Evolutionary conservation across 2,113 vertebrate species (phyloP).

Genomic region (Datnioides undecimradiatus): DNA sequence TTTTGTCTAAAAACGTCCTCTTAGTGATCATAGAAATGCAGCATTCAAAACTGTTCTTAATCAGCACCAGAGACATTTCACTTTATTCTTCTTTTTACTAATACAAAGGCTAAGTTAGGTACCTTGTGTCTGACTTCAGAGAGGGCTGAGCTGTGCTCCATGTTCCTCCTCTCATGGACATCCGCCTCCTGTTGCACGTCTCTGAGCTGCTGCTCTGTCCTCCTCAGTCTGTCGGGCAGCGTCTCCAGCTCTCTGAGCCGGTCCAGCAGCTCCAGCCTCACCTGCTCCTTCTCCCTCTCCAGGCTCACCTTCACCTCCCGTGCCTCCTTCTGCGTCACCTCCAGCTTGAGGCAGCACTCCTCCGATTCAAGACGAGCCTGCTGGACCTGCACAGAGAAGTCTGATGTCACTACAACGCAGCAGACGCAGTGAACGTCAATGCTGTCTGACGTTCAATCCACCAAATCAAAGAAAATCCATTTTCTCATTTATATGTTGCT

Average conservation of each 20-base stretch:
- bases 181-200: slow-evolving; percentile 87
- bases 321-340: slow-evolving; percentile 84
- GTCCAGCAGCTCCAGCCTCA: slow-evolving; percentile 85
- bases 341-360: slow-evolving; percentile 85
- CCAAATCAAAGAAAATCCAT: neutral
- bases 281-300: slow-evolving; percentile 85
- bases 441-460: neutral
- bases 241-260: slow-evolving; percentile 88
- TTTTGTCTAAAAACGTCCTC: too few relatives aligned
- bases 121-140: slow-evolving; percentile 91
- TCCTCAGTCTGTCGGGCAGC: slow-evolving; percentile 87
- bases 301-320: slow-evolving; percentile 81
- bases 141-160: slow-evolving; percentile 85
- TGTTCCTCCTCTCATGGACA: slow-evolving; percentile 85
- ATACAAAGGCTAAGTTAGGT: neutral
- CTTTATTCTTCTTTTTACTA: neutral
- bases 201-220: slow-evolving; percentile 86
- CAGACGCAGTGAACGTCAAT: neutral
- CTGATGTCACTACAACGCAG: neutral
- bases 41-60: neutral
- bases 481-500: neutral
- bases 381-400: slow-evolving; percentile 79
- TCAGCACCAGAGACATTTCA: neutral
- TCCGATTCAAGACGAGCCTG: slow-evolving; percentile 88
- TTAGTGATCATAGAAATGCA: neutral